Conservation (phyloP, 2,888 invertebrate species). For the Cacoxenus indagator region DNA sequence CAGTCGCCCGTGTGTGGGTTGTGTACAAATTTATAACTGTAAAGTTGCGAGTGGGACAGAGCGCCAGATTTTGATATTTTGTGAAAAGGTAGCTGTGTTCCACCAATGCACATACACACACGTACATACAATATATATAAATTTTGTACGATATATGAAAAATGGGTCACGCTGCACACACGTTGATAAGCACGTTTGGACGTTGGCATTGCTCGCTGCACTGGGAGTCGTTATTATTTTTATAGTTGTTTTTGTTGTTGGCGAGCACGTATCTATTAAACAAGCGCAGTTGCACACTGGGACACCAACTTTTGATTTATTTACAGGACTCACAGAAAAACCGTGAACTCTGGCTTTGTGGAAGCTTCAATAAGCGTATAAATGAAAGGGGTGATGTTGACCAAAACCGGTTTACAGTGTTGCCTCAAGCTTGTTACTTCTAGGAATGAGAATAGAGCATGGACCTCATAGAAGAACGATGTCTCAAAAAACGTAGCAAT, state of each 20-base stretch:
- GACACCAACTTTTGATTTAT: not conserved
- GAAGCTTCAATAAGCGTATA: no score
- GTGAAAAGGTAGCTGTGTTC: not conserved
- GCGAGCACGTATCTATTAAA: not conserved
- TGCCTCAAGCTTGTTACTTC: no score
- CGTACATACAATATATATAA: no score
- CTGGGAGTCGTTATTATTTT: not conserved
- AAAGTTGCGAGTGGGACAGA: conserved; percentile 49
- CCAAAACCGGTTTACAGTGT: no score
- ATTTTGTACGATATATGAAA: no score
- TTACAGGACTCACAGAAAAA: not conserved
- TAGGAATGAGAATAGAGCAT: no score
- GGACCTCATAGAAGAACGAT: no score
- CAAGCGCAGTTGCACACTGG: not conserved
- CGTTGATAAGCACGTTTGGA: conserved; percentile 6
- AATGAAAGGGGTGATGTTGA: no score
- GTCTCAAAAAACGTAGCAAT: no score
- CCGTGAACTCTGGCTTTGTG: no score
- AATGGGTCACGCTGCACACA: conserved; percentile 14
- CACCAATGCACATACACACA: not conserved
- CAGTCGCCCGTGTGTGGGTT: conserved; percentile 12
- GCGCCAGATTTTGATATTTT: not conserved
- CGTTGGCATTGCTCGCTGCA: not conserved
- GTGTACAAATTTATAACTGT: not conserved
- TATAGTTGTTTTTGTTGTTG: not conserved